Evolutionary conservation across 2,888 invertebrate species (phyloP).

Genomic region (Gnatocerus cornutus): DNA sequence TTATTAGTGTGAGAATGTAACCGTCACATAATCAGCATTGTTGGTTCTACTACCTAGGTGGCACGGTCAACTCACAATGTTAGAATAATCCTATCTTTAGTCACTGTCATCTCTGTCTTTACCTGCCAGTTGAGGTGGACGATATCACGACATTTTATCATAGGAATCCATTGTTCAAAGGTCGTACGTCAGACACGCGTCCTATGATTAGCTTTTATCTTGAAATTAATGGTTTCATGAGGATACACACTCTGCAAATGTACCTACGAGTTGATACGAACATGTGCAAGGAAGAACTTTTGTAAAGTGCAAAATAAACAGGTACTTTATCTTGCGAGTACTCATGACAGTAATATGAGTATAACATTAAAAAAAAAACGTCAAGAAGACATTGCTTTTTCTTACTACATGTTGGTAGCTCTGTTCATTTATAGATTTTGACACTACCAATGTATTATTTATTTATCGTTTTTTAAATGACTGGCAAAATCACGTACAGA

Average conservation of each 20-base stretch:
- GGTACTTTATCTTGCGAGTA: no score
- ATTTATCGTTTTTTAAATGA: no score
- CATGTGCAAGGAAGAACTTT: background rate
- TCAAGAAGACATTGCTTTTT: no score
- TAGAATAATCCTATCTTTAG: conserved; percentile 34
- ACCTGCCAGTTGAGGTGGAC: conserved; percentile 24
- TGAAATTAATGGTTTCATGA: background rate
- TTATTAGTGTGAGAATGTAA: conserved; percentile 25
- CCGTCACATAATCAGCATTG: conserved; percentile 30
- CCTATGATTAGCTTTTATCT: background rate
- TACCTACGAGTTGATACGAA: background rate
- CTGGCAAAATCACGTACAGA: no score
- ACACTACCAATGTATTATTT: no score
- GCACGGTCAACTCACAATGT: conserved; percentile 32
- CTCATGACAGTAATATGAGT: no score
- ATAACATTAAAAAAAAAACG: no score
- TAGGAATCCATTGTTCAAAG: conserved; percentile 11
- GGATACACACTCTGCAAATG: background rate
- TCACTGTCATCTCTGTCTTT: conserved; percentile 26
- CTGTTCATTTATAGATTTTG: no score
- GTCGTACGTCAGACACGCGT: conserved; percentile 22
- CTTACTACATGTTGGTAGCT: no score
- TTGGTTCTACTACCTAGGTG: conserved; percentile 36
- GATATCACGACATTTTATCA: conserved; percentile 18
- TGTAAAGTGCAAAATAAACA: no score